Evolutionary conservation across 2,113 vertebrate genomes (phyloP).

Genomic region (Sinosuthora webbiana): DNA sequence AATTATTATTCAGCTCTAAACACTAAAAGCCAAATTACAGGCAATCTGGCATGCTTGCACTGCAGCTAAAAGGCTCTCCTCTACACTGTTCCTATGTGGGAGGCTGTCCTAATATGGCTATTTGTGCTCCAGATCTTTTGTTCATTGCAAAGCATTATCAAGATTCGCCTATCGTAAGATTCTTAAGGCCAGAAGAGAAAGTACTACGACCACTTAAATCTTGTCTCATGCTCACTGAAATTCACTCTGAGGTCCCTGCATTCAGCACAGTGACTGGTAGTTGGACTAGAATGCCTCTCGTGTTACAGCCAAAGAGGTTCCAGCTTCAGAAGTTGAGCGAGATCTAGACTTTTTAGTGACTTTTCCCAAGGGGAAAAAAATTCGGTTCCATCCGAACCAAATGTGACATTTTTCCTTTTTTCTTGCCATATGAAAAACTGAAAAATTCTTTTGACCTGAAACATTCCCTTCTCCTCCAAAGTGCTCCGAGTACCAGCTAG

Average conservation of each 20-base stretch:
- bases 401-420: conserved; percentile 53
- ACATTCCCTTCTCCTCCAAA: neutral
- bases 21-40: conserved; percentile 52
- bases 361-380: conserved; percentile 63
- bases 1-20: conserved; percentile 50
- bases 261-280: conserved; percentile 38
- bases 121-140: conserved; percentile 50
- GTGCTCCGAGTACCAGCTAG: neutral
- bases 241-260: neutral
- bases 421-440: conserved; percentile 49
- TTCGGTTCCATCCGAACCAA: conserved; percentile 42
- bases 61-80: conserved; percentile 34
- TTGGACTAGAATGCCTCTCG: conserved; percentile 2
- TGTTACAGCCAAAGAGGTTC: conserved; percentile 3
- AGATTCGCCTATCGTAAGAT: neutral
- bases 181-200: conserved; percentile 63
- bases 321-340: neutral
- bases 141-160: conserved; percentile 8
- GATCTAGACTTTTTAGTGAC: conserved; percentile 30
- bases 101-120: conserved; percentile 57
- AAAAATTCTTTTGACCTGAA: conserved; percentile 46
- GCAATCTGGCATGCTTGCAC: conserved; percentile 12
- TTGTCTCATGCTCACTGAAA: neutral
- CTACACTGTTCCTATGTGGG: conserved; percentile 33
- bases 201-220: neutral